Percentiles rank a stretch among this genome's conserved stretches.
These are phyloP conservation scores for Circaetus cinerascens DNA, from an alignment of 2,113 vertebrate genomes.

Conservation along the genomic window DNA sequence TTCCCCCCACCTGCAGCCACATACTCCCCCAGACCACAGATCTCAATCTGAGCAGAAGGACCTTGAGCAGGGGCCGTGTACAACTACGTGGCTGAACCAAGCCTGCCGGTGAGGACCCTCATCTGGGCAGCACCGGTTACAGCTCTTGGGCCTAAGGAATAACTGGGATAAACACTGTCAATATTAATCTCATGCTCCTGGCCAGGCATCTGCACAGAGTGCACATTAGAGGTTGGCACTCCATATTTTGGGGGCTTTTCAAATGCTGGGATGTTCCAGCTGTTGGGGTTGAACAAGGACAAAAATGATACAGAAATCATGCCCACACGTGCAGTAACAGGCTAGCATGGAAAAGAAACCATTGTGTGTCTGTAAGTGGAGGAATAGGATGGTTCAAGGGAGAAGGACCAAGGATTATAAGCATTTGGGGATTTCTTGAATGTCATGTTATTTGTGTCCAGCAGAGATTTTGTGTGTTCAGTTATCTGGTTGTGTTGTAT, in stretches of 20 bases:
- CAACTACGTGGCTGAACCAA: fast-evolving
- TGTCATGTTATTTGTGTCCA: background rate
- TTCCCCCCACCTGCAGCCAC: background rate
- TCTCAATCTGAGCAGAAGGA: background rate
- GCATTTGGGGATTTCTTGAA: background rate
- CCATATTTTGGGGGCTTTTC: background rate
- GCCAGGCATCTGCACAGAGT: background rate
- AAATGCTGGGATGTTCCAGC: background rate
- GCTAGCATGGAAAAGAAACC: background rate
- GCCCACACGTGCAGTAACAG: background rate
- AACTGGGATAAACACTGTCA: background rate
- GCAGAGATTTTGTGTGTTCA: background rate
- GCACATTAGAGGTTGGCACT: fast-evolving
- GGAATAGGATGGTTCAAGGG: background rate
- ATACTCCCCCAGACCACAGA: background rate
- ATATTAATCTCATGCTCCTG: background rate
- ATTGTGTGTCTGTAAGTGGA: background rate
- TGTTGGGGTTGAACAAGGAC: background rate
- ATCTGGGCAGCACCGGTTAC: background rate
- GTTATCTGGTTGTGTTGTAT: background rate
- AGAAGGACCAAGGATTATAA: background rate
- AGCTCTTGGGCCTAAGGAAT: background rate
- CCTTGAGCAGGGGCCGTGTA: background rate
- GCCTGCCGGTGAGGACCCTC: background rate
- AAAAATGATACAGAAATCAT: background rate